Base-by-base conservation (phyloP, 1,140 invertebrate species). In the Nasonia giraulti region DNA sequence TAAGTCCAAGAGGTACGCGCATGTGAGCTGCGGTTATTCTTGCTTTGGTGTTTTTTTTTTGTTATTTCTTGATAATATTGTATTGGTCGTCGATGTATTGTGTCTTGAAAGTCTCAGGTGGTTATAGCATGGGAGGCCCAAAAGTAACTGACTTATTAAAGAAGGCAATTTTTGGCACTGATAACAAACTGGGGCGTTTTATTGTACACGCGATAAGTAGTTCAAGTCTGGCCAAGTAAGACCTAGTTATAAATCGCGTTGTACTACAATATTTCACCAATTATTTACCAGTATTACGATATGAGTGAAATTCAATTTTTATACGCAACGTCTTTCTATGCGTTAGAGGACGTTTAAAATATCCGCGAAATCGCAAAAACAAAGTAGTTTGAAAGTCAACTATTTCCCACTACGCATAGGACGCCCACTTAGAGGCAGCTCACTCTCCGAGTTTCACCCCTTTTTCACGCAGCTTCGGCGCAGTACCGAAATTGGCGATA, bases 401-500 rank as follows among this genome's bases (percentile, higher is more conserved):
- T n/a, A n/a, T 62, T 7, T 62, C 55, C 55, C 55, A 62, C 55
- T 62, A 20, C 2, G 0, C 17, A n/a, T 17, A 2, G 14, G 5
- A 14, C 4, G 2, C 20, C 55, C 14, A 62, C 55, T 62, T 17
- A 6, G 1, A n/a, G 55, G 17, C 55, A 23, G 69, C 50, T 17
- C 14, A 33, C 11, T 68, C 31, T 40, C 37, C 37, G 10, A 83
- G 5, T 75, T 75, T 82, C 68, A 62, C 47, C 69, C 3, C 12
- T 23, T 62, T 82, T 73, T 82, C 47, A 47, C 23, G 55, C 4
- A 47, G 44, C 14, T 33, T 14, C 47, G 55, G 23, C 23, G 33
- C 11, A 47, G 44, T 5, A 33, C 27, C 47, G 55, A 47, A 75
- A 75, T 40, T 31, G 33, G 50, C 50, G 81, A 44, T 76, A 83